Evolutionary conservation across 2,113 vertebrate genomes (phyloP), one percentile per base, ranked within the genome.

Genomic region (Cebidichthys violaceus): DNA sequence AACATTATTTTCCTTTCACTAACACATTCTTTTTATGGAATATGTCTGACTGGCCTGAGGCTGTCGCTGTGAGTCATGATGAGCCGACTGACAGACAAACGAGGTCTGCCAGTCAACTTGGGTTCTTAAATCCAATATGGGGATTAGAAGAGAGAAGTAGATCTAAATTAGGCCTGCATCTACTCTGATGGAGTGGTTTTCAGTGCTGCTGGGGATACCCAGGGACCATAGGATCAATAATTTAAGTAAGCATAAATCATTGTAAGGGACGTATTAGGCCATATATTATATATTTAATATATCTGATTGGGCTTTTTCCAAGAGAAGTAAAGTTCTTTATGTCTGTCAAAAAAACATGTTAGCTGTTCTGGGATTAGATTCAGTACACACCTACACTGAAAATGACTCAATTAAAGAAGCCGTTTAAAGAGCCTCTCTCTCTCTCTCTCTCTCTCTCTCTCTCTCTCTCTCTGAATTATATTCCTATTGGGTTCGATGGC

Each of bases 91-190:
- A 79, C 15, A 55, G 66, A 59, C 52, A 33, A 27, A 20, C 47
- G 15, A 45, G 14, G 29, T 50, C 50, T 31, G 6, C 64, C 27
- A 20, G 20, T 59, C 65, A 41, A 43, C 86, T 45, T 33, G 75
- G 59, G 24, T 67, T 60, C 72, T 78, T 60, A 75, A 88, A 92
- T 92, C 84, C 87, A 92, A 91, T 90, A 89, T 67, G 65, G 27
- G 69, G 81, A 91, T 84, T 88, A 90, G 84, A 72, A 9, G 31
- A 70, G 33, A 70, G 75, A 79, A 68, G 52, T 54, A 31, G 66
- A 69, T 89, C 77, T 89, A 88, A 85, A 82, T 88, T n/a, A 77
- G 67, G 33, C 74, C 81, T 39, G 59, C 66, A 86, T 88, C 57
- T 70, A 93, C 86, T 79, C 45, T 37, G 77, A 85, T 13, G 22